phyloP scores from a whole-genome alignment of 92 coral and sea anemone genomes.

The Pocillopora meandrina region DNA sequence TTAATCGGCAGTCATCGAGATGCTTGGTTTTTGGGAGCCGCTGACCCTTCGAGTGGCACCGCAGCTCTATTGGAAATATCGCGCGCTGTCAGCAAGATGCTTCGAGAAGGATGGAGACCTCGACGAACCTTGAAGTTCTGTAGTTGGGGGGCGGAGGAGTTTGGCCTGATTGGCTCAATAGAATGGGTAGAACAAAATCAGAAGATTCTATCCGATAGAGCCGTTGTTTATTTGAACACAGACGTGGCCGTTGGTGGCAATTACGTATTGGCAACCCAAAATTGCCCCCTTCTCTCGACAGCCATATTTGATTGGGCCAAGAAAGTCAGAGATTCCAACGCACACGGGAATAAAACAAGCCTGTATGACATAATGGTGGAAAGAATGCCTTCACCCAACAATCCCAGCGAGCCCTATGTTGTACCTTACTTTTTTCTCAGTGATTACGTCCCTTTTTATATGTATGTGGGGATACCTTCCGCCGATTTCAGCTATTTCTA shows the following conservation, averaged over 20 bases:
- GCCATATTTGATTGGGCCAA: constrained; percentile 62
- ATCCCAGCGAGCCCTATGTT: constrained; percentile 59
- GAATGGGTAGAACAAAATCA: constrained; percentile 80
- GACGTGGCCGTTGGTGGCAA: constrained; percentile 51
- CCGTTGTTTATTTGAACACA: constrained; percentile 56
- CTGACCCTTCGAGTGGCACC: constrained; percentile 80
- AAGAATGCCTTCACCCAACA: constrained; percentile 42
- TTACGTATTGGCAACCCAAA: constrained; percentile 49
- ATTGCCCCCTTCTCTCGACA: constrained; percentile 58
- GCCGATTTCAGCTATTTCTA: constrained; percentile 87
- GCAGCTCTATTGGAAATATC: constrained; percentile 76
- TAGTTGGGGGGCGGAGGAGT: constrained; percentile 86
- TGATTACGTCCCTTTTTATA: constrained; percentile 83
- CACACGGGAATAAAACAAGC: constrained; percentile 43
- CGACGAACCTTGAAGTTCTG: constrained; percentile 79
- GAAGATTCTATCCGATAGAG: constrained; percentile 57
- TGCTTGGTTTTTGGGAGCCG: neutral
- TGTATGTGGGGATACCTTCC: constrained; percentile 74
- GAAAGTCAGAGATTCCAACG: constrained; percentile 70
- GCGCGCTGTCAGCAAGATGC: constrained; percentile 64
- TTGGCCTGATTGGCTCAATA: constrained; percentile 69
- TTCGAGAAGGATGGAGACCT: constrained; percentile 77
- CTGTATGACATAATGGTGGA: constrained; percentile 80
- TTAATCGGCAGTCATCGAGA: constrained; percentile 43
- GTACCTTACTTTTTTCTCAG: constrained; percentile 58